These are phyloP conservation scores for Salvator merianae DNA, from an alignment of 2,113 vertebrate species.

Conservation along the genomic window DNA sequence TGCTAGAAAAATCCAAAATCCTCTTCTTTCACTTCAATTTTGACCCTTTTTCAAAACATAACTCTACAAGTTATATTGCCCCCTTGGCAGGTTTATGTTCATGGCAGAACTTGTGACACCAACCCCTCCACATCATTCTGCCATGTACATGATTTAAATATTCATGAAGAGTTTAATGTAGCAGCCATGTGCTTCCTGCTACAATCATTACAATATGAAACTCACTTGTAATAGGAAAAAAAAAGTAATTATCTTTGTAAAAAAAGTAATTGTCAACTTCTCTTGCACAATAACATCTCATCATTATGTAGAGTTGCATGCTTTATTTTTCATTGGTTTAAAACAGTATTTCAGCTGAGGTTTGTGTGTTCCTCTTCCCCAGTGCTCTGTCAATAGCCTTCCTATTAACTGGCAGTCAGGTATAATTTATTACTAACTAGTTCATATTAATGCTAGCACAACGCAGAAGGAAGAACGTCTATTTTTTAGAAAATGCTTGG, in stretches of 20 bases:
- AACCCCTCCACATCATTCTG: too few relatives aligned
- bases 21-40: neutral
- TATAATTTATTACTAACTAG: neutral
- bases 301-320: neutral
- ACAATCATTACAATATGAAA: neutral
- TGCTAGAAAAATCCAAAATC: neutral
- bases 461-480: neutral
- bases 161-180: neutral
- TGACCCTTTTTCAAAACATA: too few relatives aligned
- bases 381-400: neutral
- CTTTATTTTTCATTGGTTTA: neutral
- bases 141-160: neutral
- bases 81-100: neutral
- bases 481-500: neutral
- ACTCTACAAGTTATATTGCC: too few relatives aligned
- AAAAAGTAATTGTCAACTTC: neutral
- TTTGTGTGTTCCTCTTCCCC: neutral
- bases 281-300: neutral
- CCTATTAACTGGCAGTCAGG: neutral
- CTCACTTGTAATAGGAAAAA: neutral
- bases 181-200: neutral
- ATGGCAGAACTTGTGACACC: too few relatives aligned
- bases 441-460: neutral
- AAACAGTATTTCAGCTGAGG: neutral
- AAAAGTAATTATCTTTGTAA: neutral